These are phyloP conservation scores for Bagarius yarrelli DNA, from an alignment of 2,113 vertebrate genomes.

Conservation along the genomic window DNA sequence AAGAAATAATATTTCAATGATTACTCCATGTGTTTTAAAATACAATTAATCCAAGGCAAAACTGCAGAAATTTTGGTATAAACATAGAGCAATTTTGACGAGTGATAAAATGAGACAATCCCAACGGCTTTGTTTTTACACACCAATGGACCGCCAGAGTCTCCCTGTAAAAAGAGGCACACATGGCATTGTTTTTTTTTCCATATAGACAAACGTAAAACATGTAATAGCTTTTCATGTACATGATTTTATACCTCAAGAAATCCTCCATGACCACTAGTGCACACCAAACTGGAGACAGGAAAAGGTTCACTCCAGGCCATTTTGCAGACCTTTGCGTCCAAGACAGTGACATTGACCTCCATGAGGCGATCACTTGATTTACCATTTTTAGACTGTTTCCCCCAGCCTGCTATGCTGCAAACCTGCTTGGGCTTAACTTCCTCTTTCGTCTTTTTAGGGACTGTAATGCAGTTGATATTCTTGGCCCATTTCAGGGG, in stretches of 20 bases:
- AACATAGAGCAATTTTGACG: not conserved
- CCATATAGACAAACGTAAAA: not conserved
- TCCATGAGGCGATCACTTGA: constrained; percentile 29
- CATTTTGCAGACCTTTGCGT: constrained; percentile 24
- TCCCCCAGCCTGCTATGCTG: constrained; percentile 57
- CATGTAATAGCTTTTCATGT: not conserved
- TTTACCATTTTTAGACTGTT: not conserved
- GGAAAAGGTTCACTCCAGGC: not conserved
- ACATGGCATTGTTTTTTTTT: not conserved
- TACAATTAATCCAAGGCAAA: constrained; percentile 44
- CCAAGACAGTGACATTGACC: constrained; percentile 35
- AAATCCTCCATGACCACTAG: constrained; percentile 32
- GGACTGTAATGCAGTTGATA: constrained; percentile 45
- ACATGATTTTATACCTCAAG: constrained; percentile 37
- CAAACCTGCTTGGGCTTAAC: constrained; percentile 45
- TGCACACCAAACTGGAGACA: constrained; percentile 34
- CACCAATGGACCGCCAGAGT: constrained; percentile 58
- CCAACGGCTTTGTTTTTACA: constrained; percentile 48
- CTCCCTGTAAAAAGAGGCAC: constrained; percentile 44
- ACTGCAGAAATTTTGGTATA: constrained; percentile 48
- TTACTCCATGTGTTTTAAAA: constrained; percentile 3
- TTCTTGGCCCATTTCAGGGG: not conserved
- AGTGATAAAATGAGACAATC: constrained; percentile 35
- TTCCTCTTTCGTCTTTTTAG: constrained; percentile 39
- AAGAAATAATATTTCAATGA: not conserved